A percentile compares a stretch with the other conserved stretches of the same genome.
Conservation (phyloP, 2,113 vertebrate species). For the Taxidea taxus region DNA sequence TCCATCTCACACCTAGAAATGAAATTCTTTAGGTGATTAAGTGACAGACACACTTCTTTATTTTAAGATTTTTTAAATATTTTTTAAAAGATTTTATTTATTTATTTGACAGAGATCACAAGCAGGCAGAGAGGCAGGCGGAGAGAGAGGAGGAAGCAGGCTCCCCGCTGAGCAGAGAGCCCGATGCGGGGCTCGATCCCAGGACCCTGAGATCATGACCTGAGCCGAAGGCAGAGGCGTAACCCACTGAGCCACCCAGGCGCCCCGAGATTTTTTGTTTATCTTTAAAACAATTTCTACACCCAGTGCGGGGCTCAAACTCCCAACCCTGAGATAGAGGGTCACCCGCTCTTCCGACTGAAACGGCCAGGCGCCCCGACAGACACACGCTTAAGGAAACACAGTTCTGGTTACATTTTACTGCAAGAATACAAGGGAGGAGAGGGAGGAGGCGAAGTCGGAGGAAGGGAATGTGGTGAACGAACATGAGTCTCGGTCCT, state of each 20-base stretch:
- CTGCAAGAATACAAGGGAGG: not conserved
- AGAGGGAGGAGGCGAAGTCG: not conserved
- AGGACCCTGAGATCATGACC: too few species aligned
- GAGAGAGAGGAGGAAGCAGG: too few species aligned
- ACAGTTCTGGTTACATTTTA: not conserved
- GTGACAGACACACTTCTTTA: not conserved
- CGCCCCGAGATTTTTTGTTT: not conserved
- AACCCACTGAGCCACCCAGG: too few species aligned
- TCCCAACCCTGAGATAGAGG: not conserved
- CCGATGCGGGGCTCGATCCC: too few species aligned
- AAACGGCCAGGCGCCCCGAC: too few species aligned
- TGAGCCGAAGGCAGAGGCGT: too few species aligned
- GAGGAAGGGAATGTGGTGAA: not conserved
- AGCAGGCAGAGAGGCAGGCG: too few species aligned
- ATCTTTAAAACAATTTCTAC: not conserved
- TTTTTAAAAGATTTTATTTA: not conserved
- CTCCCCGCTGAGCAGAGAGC: too few species aligned
- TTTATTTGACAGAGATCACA: too few species aligned
- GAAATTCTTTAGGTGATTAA: too few species aligned
- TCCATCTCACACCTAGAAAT: not conserved
- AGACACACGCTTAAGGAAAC: not conserved
- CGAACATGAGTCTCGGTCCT: accelerated
- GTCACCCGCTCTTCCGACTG: not conserved
- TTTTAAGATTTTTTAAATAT: not conserved
- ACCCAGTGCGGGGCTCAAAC: not conserved